Conservation (phyloP, 2,888 invertebrate genomes). For the Melolontha melolontha region DNA sequence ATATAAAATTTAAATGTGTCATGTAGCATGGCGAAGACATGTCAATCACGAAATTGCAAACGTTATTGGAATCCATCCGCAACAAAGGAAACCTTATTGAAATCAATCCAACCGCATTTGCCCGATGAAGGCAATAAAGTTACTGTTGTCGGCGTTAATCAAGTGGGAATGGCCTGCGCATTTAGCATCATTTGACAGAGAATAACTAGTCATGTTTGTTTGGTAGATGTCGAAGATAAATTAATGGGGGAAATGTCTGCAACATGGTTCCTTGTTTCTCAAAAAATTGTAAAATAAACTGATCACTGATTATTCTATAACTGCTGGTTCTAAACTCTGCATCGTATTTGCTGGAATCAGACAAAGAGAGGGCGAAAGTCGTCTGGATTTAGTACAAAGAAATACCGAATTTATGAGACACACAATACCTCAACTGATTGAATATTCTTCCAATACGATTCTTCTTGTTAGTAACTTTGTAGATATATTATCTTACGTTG, state of each 20-base stretch:
- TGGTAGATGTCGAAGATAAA: too few species aligned
- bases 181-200: constrained; percentile 87
- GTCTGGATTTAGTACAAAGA: constrained; percentile 89
- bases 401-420: constrained; percentile 90
- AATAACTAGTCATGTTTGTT: too few species aligned
- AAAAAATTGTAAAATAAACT: too few species aligned
- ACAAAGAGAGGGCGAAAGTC: constrained; percentile 88
- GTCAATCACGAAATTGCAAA: too few species aligned
- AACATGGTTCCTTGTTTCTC: too few species aligned
- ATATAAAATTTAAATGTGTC: too few species aligned
- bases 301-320: constrained; percentile 83
- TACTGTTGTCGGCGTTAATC: constrained; percentile 89
- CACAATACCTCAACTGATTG: constrained; percentile 84
- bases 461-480: constrained; percentile 92
- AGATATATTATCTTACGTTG: constrained; percentile 91
- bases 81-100: constrained; percentile 45
- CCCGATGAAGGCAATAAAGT: constrained; percentile 74
- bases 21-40: too few species aligned
- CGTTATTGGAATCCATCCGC: too few species aligned
- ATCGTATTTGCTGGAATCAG: constrained; percentile 93
- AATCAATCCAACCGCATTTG: constrained; percentile 44
- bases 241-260: too few species aligned
- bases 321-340: constrained; percentile 85
- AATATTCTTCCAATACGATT: constrained; percentile 88
- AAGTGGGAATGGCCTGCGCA: constrained; percentile 93